phyloP scores from a whole-genome alignment of 1,140 invertebrate genomes.

The Phocides pigmalion region DNA sequence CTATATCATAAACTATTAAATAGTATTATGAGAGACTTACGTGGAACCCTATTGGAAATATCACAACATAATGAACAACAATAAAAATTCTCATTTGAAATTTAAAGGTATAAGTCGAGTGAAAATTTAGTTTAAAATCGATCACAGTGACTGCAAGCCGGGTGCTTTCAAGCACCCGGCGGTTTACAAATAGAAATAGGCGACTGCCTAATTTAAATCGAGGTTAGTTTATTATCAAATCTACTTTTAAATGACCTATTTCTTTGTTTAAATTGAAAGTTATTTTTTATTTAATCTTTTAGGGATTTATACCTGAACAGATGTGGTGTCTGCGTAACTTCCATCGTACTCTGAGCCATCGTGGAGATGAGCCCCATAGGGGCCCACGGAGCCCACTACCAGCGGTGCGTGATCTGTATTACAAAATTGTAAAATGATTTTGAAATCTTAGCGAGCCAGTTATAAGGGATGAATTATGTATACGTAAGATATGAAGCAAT shows the following conservation, averaged over 20 bases:
- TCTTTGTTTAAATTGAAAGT: neutral
- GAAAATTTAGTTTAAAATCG: conserved; percentile 60
- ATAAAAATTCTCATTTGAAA: conserved; percentile 63
- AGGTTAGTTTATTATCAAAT: conserved; percentile 37
- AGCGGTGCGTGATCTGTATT: conserved; percentile 79
- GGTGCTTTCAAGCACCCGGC: conserved; percentile 45
- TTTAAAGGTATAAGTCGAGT: conserved; percentile 55
- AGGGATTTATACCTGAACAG: conserved; percentile 77
- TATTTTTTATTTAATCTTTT: no score
- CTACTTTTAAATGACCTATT: conserved; percentile 9
- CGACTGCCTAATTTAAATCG: conserved; percentile 32
- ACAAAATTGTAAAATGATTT: no score
- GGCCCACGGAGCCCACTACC: conserved; percentile 93
- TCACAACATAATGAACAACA: conserved; percentile 47
- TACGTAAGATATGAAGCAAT: no score
- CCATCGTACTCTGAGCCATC: conserved; percentile 96
- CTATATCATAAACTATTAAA: no score
- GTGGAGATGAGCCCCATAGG: conserved; percentile 93
- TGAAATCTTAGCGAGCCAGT: no score
- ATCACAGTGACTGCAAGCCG: conserved; percentile 42
- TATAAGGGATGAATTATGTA: no score
- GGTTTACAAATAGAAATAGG: conserved; percentile 48
- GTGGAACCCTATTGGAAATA: conserved; percentile 39
- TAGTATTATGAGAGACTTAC: neutral
- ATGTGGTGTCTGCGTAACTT: conserved; percentile 89